A percentile compares a stretch with the other conserved stretches of the same genome.
Evolutionary conservation across 2,888 invertebrate species (phyloP).

Genomic region (Eustalomyia histrio): DNA sequence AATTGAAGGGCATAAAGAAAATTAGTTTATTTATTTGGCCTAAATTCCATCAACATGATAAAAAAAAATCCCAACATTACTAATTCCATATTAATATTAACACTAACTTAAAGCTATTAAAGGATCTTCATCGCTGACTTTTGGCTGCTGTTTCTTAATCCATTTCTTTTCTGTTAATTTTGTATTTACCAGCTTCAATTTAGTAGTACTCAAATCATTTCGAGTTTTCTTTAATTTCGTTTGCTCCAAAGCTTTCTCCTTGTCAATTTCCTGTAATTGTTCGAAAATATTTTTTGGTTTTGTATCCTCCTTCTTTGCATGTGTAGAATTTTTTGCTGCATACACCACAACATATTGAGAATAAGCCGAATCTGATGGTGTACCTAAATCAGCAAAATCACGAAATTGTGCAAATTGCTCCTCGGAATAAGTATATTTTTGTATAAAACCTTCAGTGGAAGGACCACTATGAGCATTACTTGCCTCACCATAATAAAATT

Average conservation of each 20-base stretch:
- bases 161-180: conserved; percentile 57
- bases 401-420: conserved; percentile 61
- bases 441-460: conserved; percentile 81
- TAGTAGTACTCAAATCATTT: conserved; percentile 29
- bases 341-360: conserved; percentile 56
- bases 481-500: conserved; percentile 75
- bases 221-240: conserved; percentile 28
- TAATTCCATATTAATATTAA: not conserved
- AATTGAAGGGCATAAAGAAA: too few species aligned
- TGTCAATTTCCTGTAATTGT: conserved; percentile 56
- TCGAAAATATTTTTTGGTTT: conserved; percentile 61
- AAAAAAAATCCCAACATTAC: too few species aligned
- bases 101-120: conserved; percentile 58
- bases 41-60: too few species aligned
- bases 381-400: conserved; percentile 58
- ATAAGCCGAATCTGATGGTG: conserved; percentile 37
- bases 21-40: too few species aligned
- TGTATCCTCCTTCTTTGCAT: not conserved
- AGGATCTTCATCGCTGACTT: conserved; percentile 48
- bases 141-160: conserved; percentile 15
- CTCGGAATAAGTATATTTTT: conserved; percentile 59
- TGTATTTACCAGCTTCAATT: conserved; percentile 57
- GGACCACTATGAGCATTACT: conserved; percentile 88
- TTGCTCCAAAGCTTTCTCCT: conserved; percentile 51
- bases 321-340: conserved; percentile 44